Percentiles rank a stretch among this genome's conserved stretches.
These are phyloP conservation scores for Myotis daubentonii DNA, from an alignment of 2,797 vertebrate species.

Conservation along the genomic window DNA sequence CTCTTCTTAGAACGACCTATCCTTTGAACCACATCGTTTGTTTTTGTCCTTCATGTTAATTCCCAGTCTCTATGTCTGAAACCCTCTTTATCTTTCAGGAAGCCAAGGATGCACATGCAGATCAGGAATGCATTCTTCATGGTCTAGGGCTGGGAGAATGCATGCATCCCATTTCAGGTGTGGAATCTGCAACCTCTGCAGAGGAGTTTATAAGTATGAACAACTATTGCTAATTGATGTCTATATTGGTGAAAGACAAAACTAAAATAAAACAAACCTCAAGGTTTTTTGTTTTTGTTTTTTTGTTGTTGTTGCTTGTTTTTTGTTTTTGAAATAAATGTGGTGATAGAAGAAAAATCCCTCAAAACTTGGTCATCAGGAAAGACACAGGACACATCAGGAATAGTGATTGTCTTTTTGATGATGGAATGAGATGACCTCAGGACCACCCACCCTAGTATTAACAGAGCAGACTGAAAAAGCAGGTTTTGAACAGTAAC, in stretches of 20 bases:
- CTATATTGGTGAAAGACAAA: background rate
- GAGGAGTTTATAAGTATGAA: background rate
- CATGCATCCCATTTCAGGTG: constrained; percentile 37
- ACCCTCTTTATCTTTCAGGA: constrained; percentile 67
- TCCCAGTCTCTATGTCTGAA: constrained; percentile 77
- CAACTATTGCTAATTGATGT: background rate
- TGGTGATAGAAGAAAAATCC: background rate
- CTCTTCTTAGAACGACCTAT: constrained; percentile 81
- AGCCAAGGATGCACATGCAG: constrained; percentile 68
- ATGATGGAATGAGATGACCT: constrained; percentile 7
- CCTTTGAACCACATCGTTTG: constrained; percentile 80
- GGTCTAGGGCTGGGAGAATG: constrained; percentile 66
- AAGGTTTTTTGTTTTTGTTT: background rate
- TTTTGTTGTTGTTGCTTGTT: background rate
- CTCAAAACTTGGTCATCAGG: background rate
- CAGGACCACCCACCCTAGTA: constrained; percentile 53
- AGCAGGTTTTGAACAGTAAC: constrained; percentile 39
- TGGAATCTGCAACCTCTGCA: constrained; percentile 47
- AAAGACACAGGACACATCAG: constrained; percentile 56
- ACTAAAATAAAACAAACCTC: background rate
- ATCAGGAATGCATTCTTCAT: constrained; percentile 64
- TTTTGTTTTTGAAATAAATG: background rate
- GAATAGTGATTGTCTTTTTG: constrained; percentile 66
- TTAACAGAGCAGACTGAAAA: constrained; percentile 59
- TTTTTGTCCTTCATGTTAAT: constrained; percentile 80